Evolutionary conservation across 2,888 invertebrate genomes (phyloP), one percentile per base, ranked within the genome.

Genomic region (Acanthosepion pharaonis): DNA sequence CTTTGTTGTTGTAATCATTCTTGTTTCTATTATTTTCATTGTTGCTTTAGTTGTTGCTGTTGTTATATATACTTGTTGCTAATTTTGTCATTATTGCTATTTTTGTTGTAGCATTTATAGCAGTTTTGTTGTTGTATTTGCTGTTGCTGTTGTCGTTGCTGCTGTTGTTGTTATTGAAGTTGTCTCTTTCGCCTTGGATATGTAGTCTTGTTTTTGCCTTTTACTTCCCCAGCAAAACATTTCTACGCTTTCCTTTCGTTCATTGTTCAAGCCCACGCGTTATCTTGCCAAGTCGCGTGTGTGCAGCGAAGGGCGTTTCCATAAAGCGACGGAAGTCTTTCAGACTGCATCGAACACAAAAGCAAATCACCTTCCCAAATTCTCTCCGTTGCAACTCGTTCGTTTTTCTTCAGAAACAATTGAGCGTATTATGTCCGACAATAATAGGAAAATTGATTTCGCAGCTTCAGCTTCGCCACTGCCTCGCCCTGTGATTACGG

Each of bases 341-440:
- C n/a, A 78, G n/a, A 78, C 78, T n/a, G 11, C 78, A 78, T 78
- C 33, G 15, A 78, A n/a, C 78, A 78, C 78, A 33, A 78, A 78
- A 78, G 11, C 78, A n/a, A n/a, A n/a, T 15, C 33, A 78, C 33
- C n/a, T 78, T n/a, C 78, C 78, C 78, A 33, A n/a, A 78, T 78
- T n/a, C 8, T n/a, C n/a, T 78, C 78, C n/a, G n/a, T 78, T 78
- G 78, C 4, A 78, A 78, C 78, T 78, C 15, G 78, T 78, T 78
- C 78, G 11, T 33, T n/a, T 78, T 33, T 78, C 9, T 78, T 78
- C 33, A 23, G 33, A 78, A 78, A 78, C 78, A 78, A 78, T 78
- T n/a, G 78, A n/a, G n/a, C 78, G 78, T 33, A 78, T 78, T 78
- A 78, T 78, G 78, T 78, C 78, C 78, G n/a, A 78, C 78, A 78